A percentile compares a stretch with the other conserved stretches of the same genome.
Conservation (phyloP, 2,888 invertebrate genomes). For the Meta bourneti region DNA sequence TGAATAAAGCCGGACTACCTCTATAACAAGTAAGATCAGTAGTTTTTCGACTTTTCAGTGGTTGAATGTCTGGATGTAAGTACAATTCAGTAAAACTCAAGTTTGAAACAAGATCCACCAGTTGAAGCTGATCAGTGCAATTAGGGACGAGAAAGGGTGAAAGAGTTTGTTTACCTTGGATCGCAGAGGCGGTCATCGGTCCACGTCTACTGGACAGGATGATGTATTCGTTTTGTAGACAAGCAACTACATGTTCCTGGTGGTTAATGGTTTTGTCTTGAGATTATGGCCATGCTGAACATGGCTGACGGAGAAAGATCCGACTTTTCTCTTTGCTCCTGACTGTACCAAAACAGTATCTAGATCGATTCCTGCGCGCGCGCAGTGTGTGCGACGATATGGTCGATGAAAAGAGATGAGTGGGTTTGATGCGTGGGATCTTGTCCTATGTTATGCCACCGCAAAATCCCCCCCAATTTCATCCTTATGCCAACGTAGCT, state of each 20-base stretch:
- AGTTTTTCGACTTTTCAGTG: no score
- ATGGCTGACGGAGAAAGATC: constrained; percentile 67
- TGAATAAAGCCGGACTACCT: no score
- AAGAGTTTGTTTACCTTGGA: constrained; percentile 3
- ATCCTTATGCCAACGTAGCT: neutral
- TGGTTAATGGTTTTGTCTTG: neutral
- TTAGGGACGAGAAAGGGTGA: no score
- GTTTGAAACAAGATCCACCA: neutral
- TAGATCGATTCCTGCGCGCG: constrained; percentile 65
- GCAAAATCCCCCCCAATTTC: constrained; percentile 9
- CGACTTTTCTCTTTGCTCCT: constrained; percentile 58
- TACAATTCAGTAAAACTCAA: neutral
- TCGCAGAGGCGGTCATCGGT: neutral
- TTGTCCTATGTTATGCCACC: constrained; percentile 5
- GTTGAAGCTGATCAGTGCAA: no score
- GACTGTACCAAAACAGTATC: constrained; percentile 54
- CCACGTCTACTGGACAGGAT: neutral
- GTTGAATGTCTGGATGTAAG: no score
- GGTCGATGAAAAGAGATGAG: constrained; percentile 62
- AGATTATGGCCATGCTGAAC: constrained; percentile 47
- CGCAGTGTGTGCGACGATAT: constrained; percentile 26
- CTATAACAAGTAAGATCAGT: no score
- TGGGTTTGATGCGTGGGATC: constrained; percentile 54
- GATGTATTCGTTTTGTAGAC: neutral
- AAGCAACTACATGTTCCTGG: neutral